phyloP scores from a whole-genome alignment of 2,797 vertebrate genomes.

The Pseudochromis fuscus region DNA sequence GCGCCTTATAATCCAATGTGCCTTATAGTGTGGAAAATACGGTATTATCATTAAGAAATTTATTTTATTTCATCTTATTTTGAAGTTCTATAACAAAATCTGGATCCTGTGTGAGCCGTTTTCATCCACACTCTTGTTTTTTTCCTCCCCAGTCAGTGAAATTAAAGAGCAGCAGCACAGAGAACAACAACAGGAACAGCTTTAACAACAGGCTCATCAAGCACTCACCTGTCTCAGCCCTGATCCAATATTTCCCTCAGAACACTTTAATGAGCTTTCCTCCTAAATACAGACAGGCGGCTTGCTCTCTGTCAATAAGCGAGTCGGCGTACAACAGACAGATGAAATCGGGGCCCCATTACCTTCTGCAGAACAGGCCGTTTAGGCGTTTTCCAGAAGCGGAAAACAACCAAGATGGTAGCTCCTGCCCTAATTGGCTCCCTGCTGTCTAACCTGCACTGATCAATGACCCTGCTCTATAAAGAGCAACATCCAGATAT shows the following conservation, averaged over 20 bases:
- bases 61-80: neutral
- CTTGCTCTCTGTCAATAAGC: slow-evolving; percentile 54
- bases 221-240: slow-evolving; percentile 57
- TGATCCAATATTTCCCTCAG: slow-evolving; percentile 41
- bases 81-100: neutral
- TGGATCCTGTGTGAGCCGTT: neutral
- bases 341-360: slow-evolving; percentile 51
- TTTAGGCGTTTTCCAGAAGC: slow-evolving; percentile 59
- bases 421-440: slow-evolving; percentile 85
- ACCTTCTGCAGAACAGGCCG: slow-evolving; percentile 43
- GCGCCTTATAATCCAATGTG: no score
- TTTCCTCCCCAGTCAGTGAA: slow-evolving; percentile 23
- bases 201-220: slow-evolving; percentile 45
- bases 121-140: neutral
- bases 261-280: slow-evolving; percentile 70
- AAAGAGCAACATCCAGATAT: slow-evolving; percentile 75
- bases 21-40: no score
- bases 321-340: slow-evolving; percentile 43
- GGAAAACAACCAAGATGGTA: slow-evolving; percentile 66
- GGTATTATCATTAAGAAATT: no score
- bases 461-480: slow-evolving; percentile 79
- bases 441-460: slow-evolving; percentile 76
- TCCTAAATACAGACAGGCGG: slow-evolving; percentile 55
- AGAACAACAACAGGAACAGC: slow-evolving; percentile 26
- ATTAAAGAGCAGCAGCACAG: slow-evolving; percentile 13